Percentiles rank a stretch among this genome's conserved stretches.
Conservation (phyloP, 1,140 invertebrate genomes). For the Ridgeia piscesae region DNA sequence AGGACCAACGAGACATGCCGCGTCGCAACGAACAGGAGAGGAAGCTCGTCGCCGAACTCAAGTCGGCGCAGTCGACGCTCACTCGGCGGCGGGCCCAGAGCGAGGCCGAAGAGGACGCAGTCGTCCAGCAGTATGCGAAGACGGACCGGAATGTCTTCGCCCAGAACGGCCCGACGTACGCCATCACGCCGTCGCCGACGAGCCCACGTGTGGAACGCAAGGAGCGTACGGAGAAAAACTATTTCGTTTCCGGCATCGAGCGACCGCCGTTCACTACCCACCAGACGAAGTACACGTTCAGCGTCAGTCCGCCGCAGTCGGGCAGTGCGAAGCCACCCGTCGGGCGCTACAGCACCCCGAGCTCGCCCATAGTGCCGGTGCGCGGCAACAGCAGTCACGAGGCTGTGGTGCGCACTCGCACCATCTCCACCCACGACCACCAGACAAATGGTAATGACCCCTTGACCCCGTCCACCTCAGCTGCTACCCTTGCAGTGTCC, state of each 20-base stretch:
- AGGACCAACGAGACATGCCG: slow-evolving; percentile 7
- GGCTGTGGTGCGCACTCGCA: slow-evolving; percentile 20
- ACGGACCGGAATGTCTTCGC: not conserved
- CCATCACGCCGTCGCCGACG: not conserved
- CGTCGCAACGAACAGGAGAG: slow-evolving; percentile 22
- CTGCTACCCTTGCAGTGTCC: not conserved
- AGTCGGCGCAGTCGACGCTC: slow-evolving; percentile 23
- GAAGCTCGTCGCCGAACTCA: slow-evolving; percentile 26
- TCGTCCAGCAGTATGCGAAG: slow-evolving; percentile 16
- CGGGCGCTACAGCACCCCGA: slow-evolving; percentile 23
- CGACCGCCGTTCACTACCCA: slow-evolving; percentile 26
- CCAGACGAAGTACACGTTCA: slow-evolving; percentile 32
- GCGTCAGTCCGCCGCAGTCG: slow-evolving; percentile 23
- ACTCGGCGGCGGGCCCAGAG: slow-evolving; percentile 19
- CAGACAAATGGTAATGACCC: slow-evolving; percentile 4
- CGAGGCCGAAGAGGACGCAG: slow-evolving; percentile 23
- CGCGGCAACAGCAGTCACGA: slow-evolving; percentile 26
- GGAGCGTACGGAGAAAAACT: slow-evolving; percentile 15
- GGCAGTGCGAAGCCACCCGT: not conserved
- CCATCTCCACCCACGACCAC: not conserved
- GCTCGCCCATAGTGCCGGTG: slow-evolving; percentile 26
- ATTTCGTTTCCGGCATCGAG: slow-evolving; percentile 28
- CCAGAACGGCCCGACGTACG: slow-evolving; percentile 6
- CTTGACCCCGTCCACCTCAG: not conserved
- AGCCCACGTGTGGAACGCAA: not conserved